Conservation (phyloP, 2,888 invertebrate species). For the Macrosiphum euphorbiae region DNA sequence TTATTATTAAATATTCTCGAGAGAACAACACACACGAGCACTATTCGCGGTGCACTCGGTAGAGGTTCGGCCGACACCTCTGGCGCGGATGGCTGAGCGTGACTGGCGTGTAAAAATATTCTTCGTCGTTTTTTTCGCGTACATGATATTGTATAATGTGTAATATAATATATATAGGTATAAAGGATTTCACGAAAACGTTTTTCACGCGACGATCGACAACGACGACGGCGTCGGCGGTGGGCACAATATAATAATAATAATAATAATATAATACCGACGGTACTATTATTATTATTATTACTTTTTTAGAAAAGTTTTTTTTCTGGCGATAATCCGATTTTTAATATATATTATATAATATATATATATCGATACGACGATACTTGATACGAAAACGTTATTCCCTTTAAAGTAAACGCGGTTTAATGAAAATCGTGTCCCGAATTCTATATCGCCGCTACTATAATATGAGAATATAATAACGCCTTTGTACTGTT, state of each 20-base stretch:
- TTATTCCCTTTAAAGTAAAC: slow-evolving; percentile 29
- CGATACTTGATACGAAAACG: background rate
- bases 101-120: slow-evolving; percentile 22
- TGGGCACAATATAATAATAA: background rate
- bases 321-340: background rate
- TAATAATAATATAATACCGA: background rate
- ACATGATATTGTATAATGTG: background rate
- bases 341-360: slow-evolving; percentile 15
- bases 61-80: background rate
- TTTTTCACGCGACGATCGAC: background rate
- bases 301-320: background rate
- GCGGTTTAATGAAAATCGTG: slow-evolving; percentile 56
- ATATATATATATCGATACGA: background rate
- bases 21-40: background rate
- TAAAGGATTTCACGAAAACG: background rate
- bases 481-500: background rate
- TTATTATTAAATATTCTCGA: background rate
- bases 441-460: background rate
- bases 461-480: background rate
- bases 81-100: background rate
- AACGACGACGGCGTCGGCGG: background rate
- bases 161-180: background rate
- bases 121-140: background rate
- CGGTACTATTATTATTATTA: slow-evolving; percentile 25
- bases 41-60: background rate